A percentile compares a stretch with the other conserved stretches of the same genome.
phyloP scores from a whole-genome alignment of 2,797 vertebrate species.

The Lagodon rhomboides region DNA sequence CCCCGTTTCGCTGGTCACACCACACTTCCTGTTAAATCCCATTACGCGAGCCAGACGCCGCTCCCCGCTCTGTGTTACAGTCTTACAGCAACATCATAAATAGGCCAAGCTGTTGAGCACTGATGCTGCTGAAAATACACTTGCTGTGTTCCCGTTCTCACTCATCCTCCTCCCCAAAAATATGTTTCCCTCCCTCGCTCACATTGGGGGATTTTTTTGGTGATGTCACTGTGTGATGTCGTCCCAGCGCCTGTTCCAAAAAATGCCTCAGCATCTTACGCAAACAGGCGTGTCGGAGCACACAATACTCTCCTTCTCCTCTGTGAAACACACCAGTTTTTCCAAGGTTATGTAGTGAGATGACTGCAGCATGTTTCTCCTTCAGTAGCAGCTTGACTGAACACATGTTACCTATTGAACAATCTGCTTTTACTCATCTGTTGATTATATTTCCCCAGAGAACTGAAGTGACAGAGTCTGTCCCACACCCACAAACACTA shows the following conservation, averaged over 20 bases:
- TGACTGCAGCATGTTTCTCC: slow-evolving; percentile 7
- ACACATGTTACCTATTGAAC: neutral
- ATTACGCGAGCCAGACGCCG: slow-evolving; percentile 61
- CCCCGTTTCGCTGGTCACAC: slow-evolving; percentile 56
- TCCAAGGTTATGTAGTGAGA: slow-evolving; percentile 18
- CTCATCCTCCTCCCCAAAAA: slow-evolving; percentile 45
- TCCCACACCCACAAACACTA: slow-evolving; percentile 4
- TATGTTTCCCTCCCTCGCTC: slow-evolving; percentile 2
- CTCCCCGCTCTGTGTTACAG: slow-evolving; percentile 36
- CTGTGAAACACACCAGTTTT: slow-evolving; percentile 8
- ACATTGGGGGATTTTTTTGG: slow-evolving; percentile 22
- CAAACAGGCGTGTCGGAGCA: slow-evolving; percentile 52
- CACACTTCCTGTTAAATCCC: slow-evolving; percentile 71
- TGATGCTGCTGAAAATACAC: slow-evolving; percentile 70
- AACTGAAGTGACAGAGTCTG: neutral
- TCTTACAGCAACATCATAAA: slow-evolving; percentile 65
- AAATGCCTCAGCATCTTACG: slow-evolving; percentile 39
- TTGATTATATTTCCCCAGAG: slow-evolving; percentile 22
- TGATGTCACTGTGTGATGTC: slow-evolving; percentile 62
- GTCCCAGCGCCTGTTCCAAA: slow-evolving; percentile 41
- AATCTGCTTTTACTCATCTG: slow-evolving; percentile 30
- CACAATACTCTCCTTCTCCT: slow-evolving; percentile 22
- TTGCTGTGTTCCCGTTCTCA: slow-evolving; percentile 49
- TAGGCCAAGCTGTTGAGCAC: slow-evolving; percentile 75
- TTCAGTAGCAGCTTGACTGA: neutral